Evolutionary conservation across 2,888 invertebrate species (phyloP).

Genomic region (Odontocolon sp.): DNA sequence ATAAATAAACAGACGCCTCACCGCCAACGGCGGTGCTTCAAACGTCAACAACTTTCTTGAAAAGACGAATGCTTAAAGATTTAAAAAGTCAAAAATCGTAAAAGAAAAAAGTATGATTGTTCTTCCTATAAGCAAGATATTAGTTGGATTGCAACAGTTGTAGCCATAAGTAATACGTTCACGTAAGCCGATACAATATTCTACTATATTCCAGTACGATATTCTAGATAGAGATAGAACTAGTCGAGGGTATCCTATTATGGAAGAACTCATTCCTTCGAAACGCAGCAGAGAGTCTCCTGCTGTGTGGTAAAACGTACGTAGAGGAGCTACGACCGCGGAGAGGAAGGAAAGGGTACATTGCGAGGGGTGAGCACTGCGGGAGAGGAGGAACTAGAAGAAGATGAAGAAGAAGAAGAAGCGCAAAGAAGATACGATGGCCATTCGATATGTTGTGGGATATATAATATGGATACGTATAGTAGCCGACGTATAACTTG

Average conservation of each 20-base stretch:
- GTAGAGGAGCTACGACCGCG: conserved; percentile 13
- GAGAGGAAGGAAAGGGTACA: conserved; percentile 22
- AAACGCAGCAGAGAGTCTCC: conserved; percentile 18
- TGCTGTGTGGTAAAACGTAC: conserved; percentile 34
- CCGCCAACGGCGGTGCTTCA: too few relatives aligned
- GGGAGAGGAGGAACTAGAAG: not conserved
- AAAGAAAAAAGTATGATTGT: not conserved
- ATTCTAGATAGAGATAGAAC: not conserved
- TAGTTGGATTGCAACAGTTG: too few relatives aligned
- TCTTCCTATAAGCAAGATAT: too few relatives aligned
- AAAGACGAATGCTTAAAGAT: too few relatives aligned
- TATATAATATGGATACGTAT: conserved; percentile 49
- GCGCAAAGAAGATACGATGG: conserved; percentile 65
- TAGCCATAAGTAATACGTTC: too few relatives aligned
- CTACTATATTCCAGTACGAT: too few relatives aligned
- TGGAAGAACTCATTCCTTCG: conserved; percentile 1
- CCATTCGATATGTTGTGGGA: conserved; percentile 66
- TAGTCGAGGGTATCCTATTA: conserved; percentile 1
- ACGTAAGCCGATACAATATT: too few relatives aligned
- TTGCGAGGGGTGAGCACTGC: not conserved
- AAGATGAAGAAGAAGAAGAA: conserved; percentile 20
- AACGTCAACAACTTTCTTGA: too few relatives aligned
- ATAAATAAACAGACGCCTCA: too few relatives aligned
- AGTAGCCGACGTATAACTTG: conserved; percentile 25
- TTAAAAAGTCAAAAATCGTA: not conserved